Conservation (phyloP, 2,113 vertebrate genomes). For the Caloenas nicobarica region DNA sequence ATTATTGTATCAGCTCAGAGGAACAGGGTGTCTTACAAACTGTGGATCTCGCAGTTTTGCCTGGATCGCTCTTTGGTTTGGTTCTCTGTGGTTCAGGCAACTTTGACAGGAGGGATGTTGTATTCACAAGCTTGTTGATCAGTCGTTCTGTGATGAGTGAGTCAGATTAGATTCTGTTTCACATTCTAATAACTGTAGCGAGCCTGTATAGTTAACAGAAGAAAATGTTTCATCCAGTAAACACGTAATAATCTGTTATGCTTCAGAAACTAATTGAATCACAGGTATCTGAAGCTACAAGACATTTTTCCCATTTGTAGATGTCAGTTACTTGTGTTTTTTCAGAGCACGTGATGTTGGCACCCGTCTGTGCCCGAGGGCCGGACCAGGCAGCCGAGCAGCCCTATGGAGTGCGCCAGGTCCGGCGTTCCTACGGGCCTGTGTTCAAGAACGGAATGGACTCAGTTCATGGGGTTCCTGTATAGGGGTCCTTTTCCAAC, state of each 20-base stretch:
- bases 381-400: neutral
- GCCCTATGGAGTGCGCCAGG: rapidly evolving
- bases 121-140: neutral
- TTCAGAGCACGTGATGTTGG: neutral
- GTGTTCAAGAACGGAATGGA: neutral
- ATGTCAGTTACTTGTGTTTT: neutral
- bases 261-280: neutral
- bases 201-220: neutral
- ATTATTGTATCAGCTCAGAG: neutral
- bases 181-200: neutral
- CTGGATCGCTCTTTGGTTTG: neutral
- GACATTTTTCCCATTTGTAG: neutral
- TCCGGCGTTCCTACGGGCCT: rapidly evolving
- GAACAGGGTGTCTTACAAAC: neutral
- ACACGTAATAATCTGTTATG: neutral
- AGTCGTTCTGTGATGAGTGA: neutral
- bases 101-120: neutral
- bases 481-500: neutral
- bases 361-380: rapidly evolving
- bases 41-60: neutral
- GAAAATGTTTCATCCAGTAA: neutral
- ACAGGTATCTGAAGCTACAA: neutral
- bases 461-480: neutral
- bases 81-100: neutral
- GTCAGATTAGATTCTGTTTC: neutral